phyloP scores from a whole-genome alignment of 2,888 invertebrate genomes.

The Actias luna region DNA sequence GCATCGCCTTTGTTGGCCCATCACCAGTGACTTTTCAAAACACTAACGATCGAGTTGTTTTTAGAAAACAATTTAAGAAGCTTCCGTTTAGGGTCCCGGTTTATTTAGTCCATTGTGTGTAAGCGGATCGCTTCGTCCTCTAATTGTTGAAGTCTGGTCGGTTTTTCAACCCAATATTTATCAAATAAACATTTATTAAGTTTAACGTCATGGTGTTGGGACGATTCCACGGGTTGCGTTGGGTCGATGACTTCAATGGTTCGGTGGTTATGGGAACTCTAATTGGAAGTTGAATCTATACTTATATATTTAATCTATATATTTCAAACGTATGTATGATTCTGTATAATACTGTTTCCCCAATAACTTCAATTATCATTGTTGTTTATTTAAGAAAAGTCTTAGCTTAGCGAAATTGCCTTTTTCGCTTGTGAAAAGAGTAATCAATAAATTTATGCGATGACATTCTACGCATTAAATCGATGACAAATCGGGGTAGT shows the following conservation, averaged over 20 bases:
- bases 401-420: too few relatives aligned
- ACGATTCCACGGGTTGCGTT: conserved; percentile 12
- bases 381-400: too few relatives aligned
- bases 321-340: too few relatives aligned
- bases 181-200: conserved; percentile 70
- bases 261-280: not conserved
- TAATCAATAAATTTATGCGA: too few relatives aligned
- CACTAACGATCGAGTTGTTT: conserved; percentile 70
- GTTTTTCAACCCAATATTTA: conserved; percentile 36
- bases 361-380: too few relatives aligned
- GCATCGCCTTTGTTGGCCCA: conserved; percentile 46
- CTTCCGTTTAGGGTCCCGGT: conserved; percentile 69
- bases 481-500: too few relatives aligned
- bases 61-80: conserved; percentile 77
- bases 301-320: not conserved
- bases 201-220: conserved; percentile 39
- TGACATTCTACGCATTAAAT: too few relatives aligned
- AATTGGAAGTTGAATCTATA: not conserved
- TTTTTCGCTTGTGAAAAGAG: too few relatives aligned
- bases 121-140: conserved; percentile 64
- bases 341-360: too few relatives aligned
- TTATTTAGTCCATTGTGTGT: conserved; percentile 69
- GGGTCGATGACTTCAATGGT: not conserved
- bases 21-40: conserved; percentile 52
- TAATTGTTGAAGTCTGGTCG: conserved; percentile 52